A percentile compares a stretch with the other conserved stretches of the same genome.
phyloP scores from a whole-genome alignment of 1,140 invertebrate genomes.

The Zaprionus ornatus region DNA sequence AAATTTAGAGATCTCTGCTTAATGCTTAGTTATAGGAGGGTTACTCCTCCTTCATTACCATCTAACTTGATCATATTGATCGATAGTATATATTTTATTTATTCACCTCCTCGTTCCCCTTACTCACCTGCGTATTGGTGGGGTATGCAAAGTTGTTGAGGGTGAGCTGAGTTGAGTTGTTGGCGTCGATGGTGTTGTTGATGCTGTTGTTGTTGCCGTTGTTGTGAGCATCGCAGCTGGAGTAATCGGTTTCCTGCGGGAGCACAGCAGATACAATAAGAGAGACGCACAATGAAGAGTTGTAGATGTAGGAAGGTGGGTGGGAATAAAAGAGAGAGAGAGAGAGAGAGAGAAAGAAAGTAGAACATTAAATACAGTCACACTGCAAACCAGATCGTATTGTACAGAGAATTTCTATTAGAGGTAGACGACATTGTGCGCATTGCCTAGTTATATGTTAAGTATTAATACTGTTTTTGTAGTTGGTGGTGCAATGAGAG shows the following conservation, averaged over 20 bases:
- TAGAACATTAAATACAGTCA: slow-evolving; percentile 25
- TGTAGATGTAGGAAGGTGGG: neutral
- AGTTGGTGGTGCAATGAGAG: slow-evolving; percentile 68
- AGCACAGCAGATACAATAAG: slow-evolving; percentile 17
- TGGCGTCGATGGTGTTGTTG: slow-evolving; percentile 60
- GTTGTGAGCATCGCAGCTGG: slow-evolving; percentile 58
- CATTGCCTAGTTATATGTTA: slow-evolving; percentile 66
- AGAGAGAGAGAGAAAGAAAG: slow-evolving; percentile 5
- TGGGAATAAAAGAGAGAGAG: neutral
- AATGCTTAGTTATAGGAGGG: too few relatives aligned
- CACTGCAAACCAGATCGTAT: neutral
- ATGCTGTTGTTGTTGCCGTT: slow-evolving; percentile 49
- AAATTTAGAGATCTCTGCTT: neutral
- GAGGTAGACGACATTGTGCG: slow-evolving; percentile 72
- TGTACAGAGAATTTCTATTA: neutral
- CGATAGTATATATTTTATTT: too few relatives aligned
- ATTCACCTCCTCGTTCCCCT: neutral
- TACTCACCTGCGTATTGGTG: slow-evolving; percentile 78
- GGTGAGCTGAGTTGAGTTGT: slow-evolving; percentile 60
- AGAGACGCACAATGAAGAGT: neutral
- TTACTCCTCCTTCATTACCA: too few relatives aligned
- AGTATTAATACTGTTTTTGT: slow-evolving; percentile 49
- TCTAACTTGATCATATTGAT: too few relatives aligned
- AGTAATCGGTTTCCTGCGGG: slow-evolving; percentile 62
- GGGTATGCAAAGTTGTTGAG: slow-evolving; percentile 66